Evolutionary conservation across 2,888 invertebrate species (phyloP), one percentile per base, ranked within the genome.

Genomic region (Aspidiotus destructor): DNA sequence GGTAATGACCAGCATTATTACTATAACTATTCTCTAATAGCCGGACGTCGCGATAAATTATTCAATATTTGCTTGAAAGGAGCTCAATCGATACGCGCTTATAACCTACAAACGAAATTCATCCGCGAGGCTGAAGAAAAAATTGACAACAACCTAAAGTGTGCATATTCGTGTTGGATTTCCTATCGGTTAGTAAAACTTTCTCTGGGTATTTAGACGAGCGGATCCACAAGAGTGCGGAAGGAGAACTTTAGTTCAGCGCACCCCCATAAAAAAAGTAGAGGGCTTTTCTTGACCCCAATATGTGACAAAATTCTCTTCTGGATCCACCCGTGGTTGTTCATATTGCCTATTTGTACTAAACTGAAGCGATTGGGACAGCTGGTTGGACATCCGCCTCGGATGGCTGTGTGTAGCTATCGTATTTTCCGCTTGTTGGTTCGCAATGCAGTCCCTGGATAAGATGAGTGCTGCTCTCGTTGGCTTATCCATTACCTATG

Each of bases 371-470:
- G 28, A 3, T 28, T 28, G 28, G 28, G 28, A 28, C 69, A 86
- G 94, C 75, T 98, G 98, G 98, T 80, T 99, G 73, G 94, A 96
- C 0, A 84, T 99, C 48, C 84, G 98, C 42, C 80, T 99, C 70
- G 98, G 99, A 80, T 92, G 94, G 86, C 88, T 98, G 70, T 98
- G 98, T 72, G 98, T 96, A 80, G 81, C 90, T 71, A 92, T 98
- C 73, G 95, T 97, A 73, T 86, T 99, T 76, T 96, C 94, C 77
- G 86, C 98, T 5, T 89, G 96, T 0, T 77, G 98, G 70, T 96
- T 98, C 78, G 92, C 94, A 57, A 95, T 98, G 1, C 78, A 94
- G 67, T 85, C 84, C 68, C 83, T 86, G 70, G 84, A 89, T 67
- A 82, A 81, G 3, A 80, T 85, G 74, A 84, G 83, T 75, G 81